phyloP scores from a whole-genome alignment of 2,797 vertebrate species.

The Oreochromis mossambicus region DNA sequence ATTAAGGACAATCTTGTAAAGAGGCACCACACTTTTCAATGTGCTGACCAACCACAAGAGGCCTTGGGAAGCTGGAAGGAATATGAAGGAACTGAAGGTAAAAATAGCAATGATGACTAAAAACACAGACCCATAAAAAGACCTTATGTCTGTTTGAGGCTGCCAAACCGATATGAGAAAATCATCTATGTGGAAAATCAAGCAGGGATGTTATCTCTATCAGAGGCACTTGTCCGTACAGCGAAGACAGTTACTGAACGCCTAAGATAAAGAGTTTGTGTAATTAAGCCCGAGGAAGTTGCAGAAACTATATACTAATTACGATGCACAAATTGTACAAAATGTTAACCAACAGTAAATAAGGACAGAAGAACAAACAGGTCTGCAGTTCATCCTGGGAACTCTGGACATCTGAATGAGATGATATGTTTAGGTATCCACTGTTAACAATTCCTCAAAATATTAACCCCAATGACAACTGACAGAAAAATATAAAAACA shows the following conservation, averaged over 20 bases:
- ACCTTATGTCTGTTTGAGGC: not conserved
- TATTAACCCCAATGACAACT: not conserved
- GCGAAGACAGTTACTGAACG: not conserved
- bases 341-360: not conserved
- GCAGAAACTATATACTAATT: not conserved
- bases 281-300: not conserved
- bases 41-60: conserved; percentile 43
- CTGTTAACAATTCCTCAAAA: not conserved
- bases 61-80: conserved; percentile 32
- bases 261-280: not conserved
- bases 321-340: not conserved
- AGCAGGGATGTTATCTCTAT: not conserved
- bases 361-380: not conserved
- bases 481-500: not conserved
- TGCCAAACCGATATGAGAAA: not conserved
- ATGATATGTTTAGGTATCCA: not conserved
- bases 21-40: conserved; percentile 61
- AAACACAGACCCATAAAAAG: not conserved
- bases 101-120: not conserved
- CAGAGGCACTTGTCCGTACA: not conserved
- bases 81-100: not conserved
- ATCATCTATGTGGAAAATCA: not conserved
- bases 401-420: not conserved
- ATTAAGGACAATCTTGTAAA: conserved; percentile 74
- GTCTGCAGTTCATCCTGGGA: not conserved